Evolutionary conservation across 2,797 vertebrate species (phyloP), one percentile per base, ranked within the genome.

Genomic region (Streptopelia turtur): DNA sequence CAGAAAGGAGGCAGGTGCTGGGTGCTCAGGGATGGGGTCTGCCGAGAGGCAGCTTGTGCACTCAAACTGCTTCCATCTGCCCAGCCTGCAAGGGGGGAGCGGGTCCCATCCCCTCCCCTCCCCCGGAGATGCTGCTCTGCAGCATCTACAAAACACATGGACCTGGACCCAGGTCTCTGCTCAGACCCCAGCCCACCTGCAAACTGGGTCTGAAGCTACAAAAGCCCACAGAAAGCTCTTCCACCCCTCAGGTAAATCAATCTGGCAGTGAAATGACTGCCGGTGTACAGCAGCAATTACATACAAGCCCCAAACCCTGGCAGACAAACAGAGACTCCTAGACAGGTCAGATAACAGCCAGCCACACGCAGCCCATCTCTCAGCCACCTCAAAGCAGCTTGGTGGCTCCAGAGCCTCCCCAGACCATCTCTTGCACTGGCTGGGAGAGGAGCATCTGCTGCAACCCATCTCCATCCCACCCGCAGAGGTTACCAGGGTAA

Each of bases 401-500:
- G 4, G 20, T 35, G 37, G 65, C 77, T 79, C 74, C 63, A 74
- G 49, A 63, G 24, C 37, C 24, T 91, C 39, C 68, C 53, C 52
- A 65, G 69, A 23, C 24, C 70, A 11, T 53, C 25, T 72, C 39
- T 74, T 6, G 2, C 39, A 16, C 30, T 16, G 41, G 31, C 10
- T 57, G 63, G 50, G 47, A 94, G 70, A 50, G 37, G 16, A 83
- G 35, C 14, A 0, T 83, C 92, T 81, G 55, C 56, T 78, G 35
- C 63, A 94, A 94, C 66, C 75, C 49, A 45, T 79, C 76, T 72
- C 61, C 60, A 53, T 76, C 87, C 87, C 5, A 11, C 84, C 39
- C 85, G 76, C 65, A 88, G 55, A 87, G 66, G 84, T 83, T 95
- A 95, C 91, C 79, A 88, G 83, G 87, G 89, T 37, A 92, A 84